Evolutionary conservation across 2,797 vertebrate genomes (phyloP).

Genomic region (Rhyacichthys aspro): DNA sequence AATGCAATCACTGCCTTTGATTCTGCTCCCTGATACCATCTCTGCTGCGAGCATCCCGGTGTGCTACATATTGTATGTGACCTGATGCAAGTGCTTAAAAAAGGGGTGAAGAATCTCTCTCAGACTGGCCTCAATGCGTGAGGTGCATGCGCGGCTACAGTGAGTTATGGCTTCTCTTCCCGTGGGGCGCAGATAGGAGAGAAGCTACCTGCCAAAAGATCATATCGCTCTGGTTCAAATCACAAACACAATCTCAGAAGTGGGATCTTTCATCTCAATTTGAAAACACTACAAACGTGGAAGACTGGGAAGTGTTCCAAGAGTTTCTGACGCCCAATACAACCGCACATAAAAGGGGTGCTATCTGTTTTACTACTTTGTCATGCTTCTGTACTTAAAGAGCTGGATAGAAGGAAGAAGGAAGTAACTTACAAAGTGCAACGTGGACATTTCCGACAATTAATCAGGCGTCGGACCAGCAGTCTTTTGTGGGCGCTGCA

Average conservation of each 20-base stretch:
- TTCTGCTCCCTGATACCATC: constrained; percentile 37
- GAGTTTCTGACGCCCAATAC: not conserved
- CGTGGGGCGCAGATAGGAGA: not conserved
- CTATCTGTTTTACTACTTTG: not conserved
- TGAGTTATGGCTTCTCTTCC: not conserved
- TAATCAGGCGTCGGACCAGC: constrained; percentile 4
- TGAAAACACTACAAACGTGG: not conserved
- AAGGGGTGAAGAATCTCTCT: constrained; percentile 30
- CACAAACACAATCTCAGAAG: not conserved
- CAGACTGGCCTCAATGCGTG: constrained; percentile 16
- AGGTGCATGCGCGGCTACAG: not conserved
- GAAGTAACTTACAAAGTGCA: constrained; percentile 5
- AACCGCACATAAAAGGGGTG: not conserved
- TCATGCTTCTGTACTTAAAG: not conserved
- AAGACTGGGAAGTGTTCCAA: not conserved
- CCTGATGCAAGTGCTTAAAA: constrained; percentile 23
- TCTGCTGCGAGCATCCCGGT: constrained; percentile 9
- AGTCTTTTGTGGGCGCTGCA: constrained; percentile 6
- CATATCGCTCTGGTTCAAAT: not conserved
- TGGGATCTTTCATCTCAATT: not conserved
- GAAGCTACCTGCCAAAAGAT: constrained; percentile 6
- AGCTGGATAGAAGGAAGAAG: not conserved
- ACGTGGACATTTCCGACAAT: constrained; percentile 9
- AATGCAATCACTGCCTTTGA: constrained; percentile 43
- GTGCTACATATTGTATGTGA: constrained; percentile 29